Evolutionary conservation across 2,888 invertebrate genomes (phyloP).

Genomic region (Anaspis maculata): DNA sequence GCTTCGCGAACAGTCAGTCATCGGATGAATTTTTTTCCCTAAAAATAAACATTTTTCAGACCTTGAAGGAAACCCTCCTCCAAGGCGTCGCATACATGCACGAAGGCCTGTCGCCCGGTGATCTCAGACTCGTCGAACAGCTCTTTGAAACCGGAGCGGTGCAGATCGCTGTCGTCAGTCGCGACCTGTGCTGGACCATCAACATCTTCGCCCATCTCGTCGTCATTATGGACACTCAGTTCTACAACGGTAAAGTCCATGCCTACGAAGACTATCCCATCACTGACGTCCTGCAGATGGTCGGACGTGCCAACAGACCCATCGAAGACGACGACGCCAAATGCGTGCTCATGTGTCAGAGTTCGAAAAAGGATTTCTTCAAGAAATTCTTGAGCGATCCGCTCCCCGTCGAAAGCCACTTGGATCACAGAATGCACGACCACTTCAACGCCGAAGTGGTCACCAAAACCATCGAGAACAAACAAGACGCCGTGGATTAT

Average conservation of each 20-base stretch:
- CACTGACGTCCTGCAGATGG: conserved; percentile 96
- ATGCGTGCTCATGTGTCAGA: conserved; percentile 94
- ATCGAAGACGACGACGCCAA: conserved; percentile 86
- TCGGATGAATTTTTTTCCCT: too few species aligned
- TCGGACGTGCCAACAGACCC: conserved; percentile 92
- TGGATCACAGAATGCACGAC: conserved; percentile 96
- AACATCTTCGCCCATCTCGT: conserved; percentile 89
- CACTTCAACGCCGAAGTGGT: conserved; percentile 99
- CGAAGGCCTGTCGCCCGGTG: conserved; percentile 80
- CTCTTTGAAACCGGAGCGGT: conserved; percentile 90
- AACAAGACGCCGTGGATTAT: conserved; percentile 99
- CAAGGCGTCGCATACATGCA: conserved; percentile 97
- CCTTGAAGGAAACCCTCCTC: conserved; percentile 81
- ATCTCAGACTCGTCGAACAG: conserved; percentile 86
- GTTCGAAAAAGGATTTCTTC: conserved; percentile 96
- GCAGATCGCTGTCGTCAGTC: conserved; percentile 84
- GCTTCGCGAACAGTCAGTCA: too few species aligned
- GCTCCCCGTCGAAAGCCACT: conserved; percentile 92
- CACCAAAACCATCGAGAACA: conserved; percentile 99
- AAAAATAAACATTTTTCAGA: too few species aligned
- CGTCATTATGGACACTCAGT: conserved; percentile 94
- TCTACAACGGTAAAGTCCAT: conserved; percentile 72
- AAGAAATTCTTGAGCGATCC: conserved; percentile 97
- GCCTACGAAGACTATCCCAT: conserved; percentile 97
- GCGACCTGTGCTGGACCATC: conserved; percentile 88